Conservation (phyloP, 2,113 vertebrate species). For the Ovis aries region ARS-UI_Ramb_v3.0 NC_056074.1:22504001-22504500, state of each 20-base stretch:
- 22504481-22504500: not conserved
- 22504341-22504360: not conserved
- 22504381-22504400: not conserved
- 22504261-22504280: not conserved
- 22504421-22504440: not conserved
- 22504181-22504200: not conserved
- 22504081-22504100: not conserved
- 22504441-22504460: not conserved
- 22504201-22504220: not conserved
- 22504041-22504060: not conserved
- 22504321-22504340: rapidly evolving
- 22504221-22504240: not conserved
- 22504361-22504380: not conserved
- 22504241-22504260: not conserved
- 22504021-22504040: not conserved
- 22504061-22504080: not conserved
- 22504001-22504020: not conserved
- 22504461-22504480: conserved; percentile 12
- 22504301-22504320: not conserved
- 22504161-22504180: not conserved
- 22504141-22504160: not conserved
- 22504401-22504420: not conserved
- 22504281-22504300: not conserved
- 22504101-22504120: not conserved
- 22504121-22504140: not conserved